Evolutionary conservation across 2,888 invertebrate species (phyloP), one percentile per base, ranked within the genome.

Genomic region (Exocentrus adspersus): DNA sequence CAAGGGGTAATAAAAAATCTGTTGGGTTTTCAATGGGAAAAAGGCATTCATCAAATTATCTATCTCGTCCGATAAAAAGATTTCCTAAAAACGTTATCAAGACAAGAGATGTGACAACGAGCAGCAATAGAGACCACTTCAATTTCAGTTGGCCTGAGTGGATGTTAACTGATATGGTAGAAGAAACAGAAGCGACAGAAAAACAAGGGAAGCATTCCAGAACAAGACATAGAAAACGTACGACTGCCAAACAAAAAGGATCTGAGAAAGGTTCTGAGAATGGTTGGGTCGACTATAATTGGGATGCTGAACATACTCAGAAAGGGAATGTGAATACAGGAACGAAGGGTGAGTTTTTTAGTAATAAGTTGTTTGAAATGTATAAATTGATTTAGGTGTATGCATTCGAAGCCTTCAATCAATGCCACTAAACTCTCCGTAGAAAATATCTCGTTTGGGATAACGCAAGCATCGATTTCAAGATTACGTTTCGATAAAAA

Each of bases 231-330:
- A 46, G 12, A 16, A 2, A 9, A 1, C 43, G 20, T 28, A 57
- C 30, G 32, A 21, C n/a, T 12, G 2, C 7, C 20, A 16, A 9
- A 17, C 45, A 16, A 28, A 3, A 37, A 16, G 37, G 2, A 10
- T 12, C 20, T 32, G 19, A 32, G 7, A 9, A 32, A 3, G 12
- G 12, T 6, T 20, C 57, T 10, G 17, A 32, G 9, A 32, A 20
- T 2, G 4, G 5, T 1, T 57, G 45, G 57, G 20, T 10, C 10
- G 7, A 45, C 3, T 46, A 14, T 21, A 57, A 57, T 16, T 45
- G 45, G 57, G 57, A 57, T 2, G n/a, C 16, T 20, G 46, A 46
- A 20, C 57, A 30, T 45, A 57, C 57, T n/a, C 19, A n/a, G 1
- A 19, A 19, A 17, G 1, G 12, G n/a, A 19, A n/a, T 2, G 7